Conservation (phyloP, 1,140 invertebrate genomes). For the Limonius californicus region DNA sequence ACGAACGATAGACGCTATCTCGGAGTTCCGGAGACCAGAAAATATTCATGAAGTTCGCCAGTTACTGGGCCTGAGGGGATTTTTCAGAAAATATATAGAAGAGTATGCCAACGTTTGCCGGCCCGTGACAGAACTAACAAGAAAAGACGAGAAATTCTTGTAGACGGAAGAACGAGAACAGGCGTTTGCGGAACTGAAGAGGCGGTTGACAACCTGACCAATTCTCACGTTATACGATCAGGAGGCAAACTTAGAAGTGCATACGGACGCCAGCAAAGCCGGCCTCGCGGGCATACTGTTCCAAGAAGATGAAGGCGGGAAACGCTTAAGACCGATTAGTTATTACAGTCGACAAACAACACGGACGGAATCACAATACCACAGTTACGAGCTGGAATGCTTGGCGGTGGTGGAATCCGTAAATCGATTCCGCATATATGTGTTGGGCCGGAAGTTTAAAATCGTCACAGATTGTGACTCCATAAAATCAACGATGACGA, state of each 20-base stretch:
- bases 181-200: neutral
- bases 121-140: too few relatives aligned
- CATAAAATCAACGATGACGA: neutral
- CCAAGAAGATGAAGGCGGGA: constrained; percentile 18
- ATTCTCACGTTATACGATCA: neutral
- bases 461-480: neutral
- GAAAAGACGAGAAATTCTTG: too few relatives aligned
- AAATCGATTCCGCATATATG: neutral
- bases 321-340: constrained; percentile 8
- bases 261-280: neutral
- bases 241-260: neutral
- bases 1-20: too few relatives aligned
- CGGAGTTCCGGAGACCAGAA: too few relatives aligned
- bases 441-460: neutral
- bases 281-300: neutral
- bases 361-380: neutral
- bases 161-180: too few relatives aligned
- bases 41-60: too few relatives aligned
- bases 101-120: too few relatives aligned
- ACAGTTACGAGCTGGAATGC: neutral
- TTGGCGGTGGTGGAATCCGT: neutral
- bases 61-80: too few relatives aligned
- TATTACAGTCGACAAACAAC: neutral
- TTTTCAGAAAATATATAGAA: too few relatives aligned
- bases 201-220: neutral